These are phyloP conservation scores for Hirtodrosophila cameraria DNA, from an alignment of 2,888 invertebrate genomes.

Conservation along the genomic window DNA sequence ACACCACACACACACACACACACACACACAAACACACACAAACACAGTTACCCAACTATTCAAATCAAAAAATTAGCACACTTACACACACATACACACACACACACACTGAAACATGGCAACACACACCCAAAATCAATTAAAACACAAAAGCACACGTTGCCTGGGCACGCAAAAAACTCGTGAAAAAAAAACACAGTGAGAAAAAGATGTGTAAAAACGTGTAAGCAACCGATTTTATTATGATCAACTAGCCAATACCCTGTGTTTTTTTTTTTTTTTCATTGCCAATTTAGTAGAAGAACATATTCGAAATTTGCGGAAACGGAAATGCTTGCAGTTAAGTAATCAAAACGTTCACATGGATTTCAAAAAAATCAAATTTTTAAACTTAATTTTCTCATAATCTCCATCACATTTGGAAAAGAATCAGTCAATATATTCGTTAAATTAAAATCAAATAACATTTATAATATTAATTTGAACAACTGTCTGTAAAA, in stretches of 20 bases:
- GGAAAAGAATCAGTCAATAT: too few relatives aligned
- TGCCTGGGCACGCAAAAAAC: slow-evolving; percentile 37
- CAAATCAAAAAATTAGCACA: slow-evolving; percentile 74
- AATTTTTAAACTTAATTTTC: too few relatives aligned
- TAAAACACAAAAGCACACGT: slow-evolving; percentile 71
- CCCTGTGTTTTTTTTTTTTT: slow-evolving; percentile 11
- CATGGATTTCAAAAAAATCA: too few relatives aligned
- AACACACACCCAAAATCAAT: slow-evolving; percentile 55
- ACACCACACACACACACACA: slow-evolving; percentile 19
- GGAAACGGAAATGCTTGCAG: too few relatives aligned
- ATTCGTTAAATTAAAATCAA: too few relatives aligned
- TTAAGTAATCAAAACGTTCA: too few relatives aligned
- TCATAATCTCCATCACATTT: too few relatives aligned
- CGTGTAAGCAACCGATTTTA: slow-evolving; percentile 27
- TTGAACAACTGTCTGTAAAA: too few relatives aligned
- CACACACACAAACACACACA: slow-evolving; percentile 12
- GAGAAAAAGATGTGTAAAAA: slow-evolving; percentile 43
- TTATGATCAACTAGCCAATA: slow-evolving; percentile 3
- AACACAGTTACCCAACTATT: slow-evolving; percentile 41
- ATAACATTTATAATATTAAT: too few relatives aligned
- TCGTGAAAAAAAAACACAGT: not conserved
- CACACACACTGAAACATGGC: slow-evolving; percentile 7
- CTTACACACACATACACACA: slow-evolving; percentile 47
- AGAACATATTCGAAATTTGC: not conserved
- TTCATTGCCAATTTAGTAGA: too few relatives aligned